Evolutionary conservation across 2,888 invertebrate species (phyloP), one percentile per base, ranked within the genome.

Genomic region (Pheosia tremula): DNA sequence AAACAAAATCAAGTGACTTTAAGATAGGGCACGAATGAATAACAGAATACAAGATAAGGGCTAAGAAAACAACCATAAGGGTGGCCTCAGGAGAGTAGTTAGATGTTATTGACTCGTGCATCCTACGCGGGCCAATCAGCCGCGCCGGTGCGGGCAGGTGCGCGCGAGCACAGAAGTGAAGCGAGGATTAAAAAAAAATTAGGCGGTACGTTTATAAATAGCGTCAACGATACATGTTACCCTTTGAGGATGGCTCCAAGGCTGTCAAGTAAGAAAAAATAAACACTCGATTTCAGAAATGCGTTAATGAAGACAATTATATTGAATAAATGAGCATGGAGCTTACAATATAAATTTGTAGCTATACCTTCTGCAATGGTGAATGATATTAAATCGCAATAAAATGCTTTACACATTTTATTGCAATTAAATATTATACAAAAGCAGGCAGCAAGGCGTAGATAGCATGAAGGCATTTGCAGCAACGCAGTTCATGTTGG

Each of bases 121-220:
- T 72, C 74, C 64, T 41, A 57, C 59, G 65, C 61, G 79, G 77
- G 76, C 93, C 93, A 92, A 92, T 92, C 85, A 81, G 80, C 73
- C 68, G 75, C 74, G 66, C 76, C 80, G 62, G 67, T 62, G 63
- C 65, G 63, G 78, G 84, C 90, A 90, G 91, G 90, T 91, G 92
- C 84, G 81, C 78, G 70, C 72, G 79, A 81, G 81, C 80, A 80
- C 87, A 79, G 85, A 79, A 86, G 85, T 80, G 71, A 65, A 71
- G 67, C 67, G 69, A 75, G 64, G 69, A 61, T 61, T 67, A 66
- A 77, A 85, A 85, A 87, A 83, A 82, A 80, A 71, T 69, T 78
- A 81, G 83, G 80, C 82, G 81, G 76, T 84, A 80, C 82, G 84
- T 88, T 90, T 91, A 89, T 88, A 91, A 92, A 91, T 91, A 91